phyloP scores from a whole-genome alignment of 2,888 invertebrate genomes.

The Microplitis manilae region DNA sequence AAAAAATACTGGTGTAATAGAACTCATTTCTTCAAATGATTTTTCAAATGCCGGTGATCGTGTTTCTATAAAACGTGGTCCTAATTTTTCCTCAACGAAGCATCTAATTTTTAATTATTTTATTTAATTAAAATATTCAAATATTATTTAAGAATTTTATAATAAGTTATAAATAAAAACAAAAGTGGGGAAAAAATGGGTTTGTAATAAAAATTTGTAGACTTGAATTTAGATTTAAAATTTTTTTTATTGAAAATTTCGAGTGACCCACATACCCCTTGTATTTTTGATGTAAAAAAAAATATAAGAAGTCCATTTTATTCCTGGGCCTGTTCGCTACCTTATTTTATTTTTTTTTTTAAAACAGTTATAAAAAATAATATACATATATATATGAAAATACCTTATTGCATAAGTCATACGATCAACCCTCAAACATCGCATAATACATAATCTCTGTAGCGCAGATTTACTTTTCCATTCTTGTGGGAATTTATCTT shows the following conservation, averaged over 20 bases:
- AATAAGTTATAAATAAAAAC: too few species aligned
- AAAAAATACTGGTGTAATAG: constrained; percentile 91
- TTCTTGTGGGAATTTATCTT: constrained; percentile 94
- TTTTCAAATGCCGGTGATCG: constrained; percentile 86
- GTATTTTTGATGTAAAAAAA: background rate
- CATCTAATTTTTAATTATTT: constrained; percentile 71
- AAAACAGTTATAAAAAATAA: background rate
- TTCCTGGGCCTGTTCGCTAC: background rate
- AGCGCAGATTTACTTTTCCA: constrained; percentile 93
- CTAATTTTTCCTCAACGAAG: constrained; percentile 92
- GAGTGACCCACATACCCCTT: background rate
- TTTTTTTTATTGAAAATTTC: too few species aligned
- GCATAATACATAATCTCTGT: constrained; percentile 92
- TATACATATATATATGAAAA: constrained; percentile 32
- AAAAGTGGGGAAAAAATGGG: too few species aligned
- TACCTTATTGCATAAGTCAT: constrained; percentile 93
- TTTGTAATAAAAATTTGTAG: too few species aligned
- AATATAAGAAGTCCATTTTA: background rate
- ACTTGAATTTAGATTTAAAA: too few species aligned
- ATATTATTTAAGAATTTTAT: too few species aligned
- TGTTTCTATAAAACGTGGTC: constrained; percentile 85
- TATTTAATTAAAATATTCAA: constrained; percentile 14
- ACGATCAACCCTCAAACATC: constrained; percentile 91
- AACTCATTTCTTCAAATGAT: constrained; percentile 88
- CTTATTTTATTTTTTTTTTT: background rate